These are phyloP conservation scores for Hestina assimilis DNA, from an alignment of 1,140 invertebrate species.

Conservation along the genomic window DNA sequence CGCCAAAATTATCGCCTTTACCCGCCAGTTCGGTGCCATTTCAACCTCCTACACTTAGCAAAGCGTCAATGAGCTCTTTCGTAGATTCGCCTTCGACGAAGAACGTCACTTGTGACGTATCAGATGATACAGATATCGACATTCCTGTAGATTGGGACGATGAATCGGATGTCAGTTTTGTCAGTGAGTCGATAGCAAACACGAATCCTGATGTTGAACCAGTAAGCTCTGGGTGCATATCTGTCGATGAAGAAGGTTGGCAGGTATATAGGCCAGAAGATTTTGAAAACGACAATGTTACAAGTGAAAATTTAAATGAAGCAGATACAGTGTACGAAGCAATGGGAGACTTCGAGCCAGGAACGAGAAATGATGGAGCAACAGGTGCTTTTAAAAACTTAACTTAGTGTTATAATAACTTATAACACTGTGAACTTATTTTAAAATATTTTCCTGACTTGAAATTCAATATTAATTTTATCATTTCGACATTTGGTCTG, in stretches of 20 bases:
- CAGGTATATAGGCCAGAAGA: slow-evolving; percentile 65
- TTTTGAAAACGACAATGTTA: slow-evolving; percentile 51
- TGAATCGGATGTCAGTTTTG: not conserved
- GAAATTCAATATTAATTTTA: too few species aligned
- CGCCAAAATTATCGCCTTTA: slow-evolving; percentile 34
- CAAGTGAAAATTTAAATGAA: not conserved
- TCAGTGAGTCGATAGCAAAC: not conserved
- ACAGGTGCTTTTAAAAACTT: too few species aligned
- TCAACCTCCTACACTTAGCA: slow-evolving; percentile 52
- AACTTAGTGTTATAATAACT: not conserved
- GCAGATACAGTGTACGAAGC: slow-evolving; percentile 50
- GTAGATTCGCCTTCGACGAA: not conserved
- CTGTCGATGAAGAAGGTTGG: slow-evolving; percentile 68
- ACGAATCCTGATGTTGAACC: not conserved
- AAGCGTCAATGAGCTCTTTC: slow-evolving; percentile 28
- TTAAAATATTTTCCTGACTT: too few species aligned
- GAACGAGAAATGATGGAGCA: slow-evolving; percentile 87
- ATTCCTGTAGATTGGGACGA: slow-evolving; percentile 13
- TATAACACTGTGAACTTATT: too few species aligned
- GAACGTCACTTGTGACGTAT: not conserved
- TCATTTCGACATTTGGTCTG: too few species aligned
- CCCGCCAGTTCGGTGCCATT: slow-evolving; percentile 64
- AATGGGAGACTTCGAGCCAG: slow-evolving; percentile 82
- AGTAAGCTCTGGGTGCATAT: not conserved
- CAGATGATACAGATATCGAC: not conserved